Evolutionary conservation across 2,797 vertebrate genomes (phyloP).

Genomic region (Cuniculus paca): DNA sequence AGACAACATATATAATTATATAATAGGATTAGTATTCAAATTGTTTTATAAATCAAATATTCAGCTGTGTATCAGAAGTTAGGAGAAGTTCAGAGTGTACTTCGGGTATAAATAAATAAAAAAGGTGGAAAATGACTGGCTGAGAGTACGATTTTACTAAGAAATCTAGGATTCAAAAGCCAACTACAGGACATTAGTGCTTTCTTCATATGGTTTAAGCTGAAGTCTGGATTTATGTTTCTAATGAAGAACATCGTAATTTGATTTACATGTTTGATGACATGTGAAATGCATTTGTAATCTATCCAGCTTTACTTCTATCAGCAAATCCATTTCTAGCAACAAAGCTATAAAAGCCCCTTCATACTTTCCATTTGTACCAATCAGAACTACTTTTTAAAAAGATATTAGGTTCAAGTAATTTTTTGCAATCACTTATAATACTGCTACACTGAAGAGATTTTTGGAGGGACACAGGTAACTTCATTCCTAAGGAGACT

Average conservation of each 20-base stretch:
- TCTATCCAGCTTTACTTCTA: background rate
- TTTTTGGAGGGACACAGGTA: background rate
- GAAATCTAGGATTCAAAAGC: background rate
- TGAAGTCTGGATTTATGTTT: slow-evolving; percentile 29
- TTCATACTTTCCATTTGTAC: background rate
- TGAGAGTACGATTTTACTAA: background rate
- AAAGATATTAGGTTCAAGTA: background rate
- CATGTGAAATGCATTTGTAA: slow-evolving; percentile 47
- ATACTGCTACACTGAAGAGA: background rate
- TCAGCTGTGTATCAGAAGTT: background rate
- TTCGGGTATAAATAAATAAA: background rate
- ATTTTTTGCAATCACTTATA: slow-evolving; percentile 8
- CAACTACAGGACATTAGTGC: background rate
- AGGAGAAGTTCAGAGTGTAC: background rate
- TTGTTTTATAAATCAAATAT: slow-evolving; percentile 51
- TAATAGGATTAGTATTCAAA: slow-evolving; percentile 27
- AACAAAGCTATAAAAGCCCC: slow-evolving; percentile 29
- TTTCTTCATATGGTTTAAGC: slow-evolving; percentile 2
- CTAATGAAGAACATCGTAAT: background rate
- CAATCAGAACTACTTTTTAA: background rate
- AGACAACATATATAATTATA: background rate
- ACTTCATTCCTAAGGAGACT: background rate
- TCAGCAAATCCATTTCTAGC: background rate
- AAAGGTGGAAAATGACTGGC: background rate
- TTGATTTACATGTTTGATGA: slow-evolving; percentile 51